phyloP scores from a whole-genome alignment of 2,888 invertebrate genomes.

The Cataglyphis altisquamis region DNA sequence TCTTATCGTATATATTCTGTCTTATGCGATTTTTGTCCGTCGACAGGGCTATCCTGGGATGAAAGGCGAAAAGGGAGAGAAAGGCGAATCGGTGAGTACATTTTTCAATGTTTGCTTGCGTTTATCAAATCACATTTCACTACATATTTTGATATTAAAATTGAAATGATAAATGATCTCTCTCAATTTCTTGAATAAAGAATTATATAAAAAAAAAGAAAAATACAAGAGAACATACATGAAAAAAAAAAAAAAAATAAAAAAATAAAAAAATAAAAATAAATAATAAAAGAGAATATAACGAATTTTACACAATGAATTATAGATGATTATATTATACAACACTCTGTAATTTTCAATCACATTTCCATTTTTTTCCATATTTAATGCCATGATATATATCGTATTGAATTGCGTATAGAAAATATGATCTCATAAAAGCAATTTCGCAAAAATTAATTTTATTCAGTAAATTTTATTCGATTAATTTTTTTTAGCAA shows the following conservation, averaged over 20 bases:
- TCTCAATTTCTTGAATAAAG: neutral
- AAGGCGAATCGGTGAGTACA: constrained; percentile 95
- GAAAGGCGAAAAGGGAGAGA: constrained; percentile 96
- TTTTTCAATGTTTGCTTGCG: constrained; percentile 54
- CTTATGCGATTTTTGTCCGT: constrained; percentile 36
- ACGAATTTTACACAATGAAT: neutral
- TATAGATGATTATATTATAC: neutral
- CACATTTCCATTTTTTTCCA: neutral
- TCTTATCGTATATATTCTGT: constrained; percentile 45
- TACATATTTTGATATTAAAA: neutral
- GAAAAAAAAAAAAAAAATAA: neutral
- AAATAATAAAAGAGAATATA: neutral
- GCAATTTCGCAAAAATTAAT: constrained; percentile 32
- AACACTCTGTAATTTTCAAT: neutral
- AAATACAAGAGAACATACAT: neutral
- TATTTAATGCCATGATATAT: neutral
- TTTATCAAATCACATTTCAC: constrained; percentile 21
- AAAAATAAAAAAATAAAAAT: neutral
- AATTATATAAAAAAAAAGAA: neutral
- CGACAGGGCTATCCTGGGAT: constrained; percentile 93
- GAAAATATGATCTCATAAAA: neutral
- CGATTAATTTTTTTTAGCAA: neutral
- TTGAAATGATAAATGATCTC: neutral
- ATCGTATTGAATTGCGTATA: neutral
- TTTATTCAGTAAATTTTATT: constrained; percentile 35